These are phyloP conservation scores for Cryptocheilus praepositus DNA, from an alignment of 2,888 invertebrate genomes.

Conservation along the genomic window DNA sequence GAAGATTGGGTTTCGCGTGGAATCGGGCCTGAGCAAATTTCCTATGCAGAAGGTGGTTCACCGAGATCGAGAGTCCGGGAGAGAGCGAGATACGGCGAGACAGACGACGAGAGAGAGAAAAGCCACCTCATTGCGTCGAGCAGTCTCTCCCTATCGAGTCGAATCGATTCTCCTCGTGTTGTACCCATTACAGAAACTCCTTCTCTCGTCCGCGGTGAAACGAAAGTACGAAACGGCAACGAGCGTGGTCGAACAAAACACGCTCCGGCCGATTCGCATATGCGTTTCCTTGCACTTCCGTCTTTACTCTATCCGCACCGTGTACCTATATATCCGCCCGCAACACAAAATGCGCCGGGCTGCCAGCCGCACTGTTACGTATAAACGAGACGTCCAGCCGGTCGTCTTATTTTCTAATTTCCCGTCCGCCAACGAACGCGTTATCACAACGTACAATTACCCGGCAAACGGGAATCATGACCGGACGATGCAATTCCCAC, in stretches of 20 bases:
- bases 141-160: slow-evolving; percentile 33
- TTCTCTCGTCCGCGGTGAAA: slow-evolving; percentile 3
- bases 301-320: neutral
- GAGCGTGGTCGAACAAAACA: slow-evolving; percentile 19
- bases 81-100: too few relatives aligned
- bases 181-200: slow-evolving; percentile 28
- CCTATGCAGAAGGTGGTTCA: slow-evolving; percentile 32
- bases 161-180: slow-evolving; percentile 43
- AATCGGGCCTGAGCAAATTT: slow-evolving; percentile 25
- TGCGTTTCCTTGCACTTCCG: too few relatives aligned
- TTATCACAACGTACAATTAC: too few relatives aligned
- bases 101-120: neutral
- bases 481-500: too few relatives aligned
- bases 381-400: too few relatives aligned
- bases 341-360: too few relatives aligned
- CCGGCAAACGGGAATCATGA: too few relatives aligned
- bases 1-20: slow-evolving; percentile 37
- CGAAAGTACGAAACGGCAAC: slow-evolving; percentile 9
- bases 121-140: slow-evolving; percentile 33
- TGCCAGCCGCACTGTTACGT: too few relatives aligned
- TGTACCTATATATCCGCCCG: too few relatives aligned
- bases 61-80: slow-evolving; percentile 35
- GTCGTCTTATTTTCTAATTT: too few relatives aligned
- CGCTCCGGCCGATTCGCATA: neutral
- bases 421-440: too few relatives aligned